Conservation (phyloP, 2,797 vertebrate genomes). For the Hemitrygon akajei region DNA sequence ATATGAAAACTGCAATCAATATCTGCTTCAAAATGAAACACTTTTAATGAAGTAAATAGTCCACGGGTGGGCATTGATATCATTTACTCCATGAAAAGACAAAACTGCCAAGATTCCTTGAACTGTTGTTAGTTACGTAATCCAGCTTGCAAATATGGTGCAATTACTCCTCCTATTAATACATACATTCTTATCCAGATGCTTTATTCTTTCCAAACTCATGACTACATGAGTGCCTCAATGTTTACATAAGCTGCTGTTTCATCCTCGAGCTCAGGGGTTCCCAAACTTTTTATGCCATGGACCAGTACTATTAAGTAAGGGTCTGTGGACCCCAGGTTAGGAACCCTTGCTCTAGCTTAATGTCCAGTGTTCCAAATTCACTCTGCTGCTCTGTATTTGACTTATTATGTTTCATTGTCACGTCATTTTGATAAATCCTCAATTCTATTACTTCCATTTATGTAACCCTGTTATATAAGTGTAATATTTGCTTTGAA, state of each 20-base stretch:
- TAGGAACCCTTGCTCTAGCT: background rate
- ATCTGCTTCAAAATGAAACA: background rate
- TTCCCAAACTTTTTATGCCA: too few relatives aligned
- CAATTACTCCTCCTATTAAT: background rate
- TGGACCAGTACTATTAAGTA: too few relatives aligned
- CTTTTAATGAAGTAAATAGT: background rate
- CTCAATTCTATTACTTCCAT: background rate
- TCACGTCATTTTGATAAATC: background rate
- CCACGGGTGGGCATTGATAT: background rate
- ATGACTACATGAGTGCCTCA: background rate
- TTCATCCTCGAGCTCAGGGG: background rate
- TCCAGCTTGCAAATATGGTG: background rate
- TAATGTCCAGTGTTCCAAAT: background rate
- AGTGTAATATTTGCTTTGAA: background rate
- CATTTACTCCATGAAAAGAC: background rate
- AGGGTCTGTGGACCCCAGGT: too few relatives aligned
- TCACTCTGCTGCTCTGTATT: background rate
- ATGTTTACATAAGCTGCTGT: slow-evolving; percentile 17
- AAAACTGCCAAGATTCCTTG: background rate
- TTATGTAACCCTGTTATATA: slow-evolving; percentile 3
- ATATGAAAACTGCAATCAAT: background rate
- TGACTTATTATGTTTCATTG: background rate
- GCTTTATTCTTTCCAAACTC: background rate
- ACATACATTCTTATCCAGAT: background rate
- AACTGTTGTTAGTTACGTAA: background rate